A percentile compares a stretch with the other conserved stretches of the same genome.
Conservation (phyloP, 2,888 invertebrate species). For the Serrognathus titanus region DNA sequence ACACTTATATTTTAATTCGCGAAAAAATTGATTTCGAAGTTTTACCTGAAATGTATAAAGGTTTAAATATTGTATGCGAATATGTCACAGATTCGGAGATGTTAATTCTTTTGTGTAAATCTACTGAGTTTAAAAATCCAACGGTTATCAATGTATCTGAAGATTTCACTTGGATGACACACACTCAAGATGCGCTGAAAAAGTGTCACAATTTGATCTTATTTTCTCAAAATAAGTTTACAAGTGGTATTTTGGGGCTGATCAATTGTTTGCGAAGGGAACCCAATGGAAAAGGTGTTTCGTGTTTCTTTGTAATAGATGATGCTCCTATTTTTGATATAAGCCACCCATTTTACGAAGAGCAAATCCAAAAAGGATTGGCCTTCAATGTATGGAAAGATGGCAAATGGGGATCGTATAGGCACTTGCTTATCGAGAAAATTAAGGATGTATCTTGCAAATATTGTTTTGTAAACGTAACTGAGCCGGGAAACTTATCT, state of each 20-base stretch:
- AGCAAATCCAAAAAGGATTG: conserved; percentile 69
- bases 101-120: conserved; percentile 8
- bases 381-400: conserved; percentile 73
- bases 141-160: background rate
- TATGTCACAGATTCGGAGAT: conserved; percentile 5
- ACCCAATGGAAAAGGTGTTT: conserved; percentile 54
- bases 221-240: conserved; percentile 58
- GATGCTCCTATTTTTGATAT: conserved; percentile 64
- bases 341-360: conserved; percentile 60
- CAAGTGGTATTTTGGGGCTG: conserved; percentile 82
- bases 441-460: conserved; percentile 50
- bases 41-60: background rate
- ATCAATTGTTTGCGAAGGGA: conserved; percentile 83
- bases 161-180: background rate
- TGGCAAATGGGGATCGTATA: conserved; percentile 63
- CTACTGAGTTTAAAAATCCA: background rate
- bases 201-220: conserved; percentile 54
- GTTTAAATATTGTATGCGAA: background rate
- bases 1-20: conserved; percentile 14
- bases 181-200: conserved; percentile 25
- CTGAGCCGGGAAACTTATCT: conserved; percentile 80
- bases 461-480: conserved; percentile 75
- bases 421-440: conserved; percentile 67
- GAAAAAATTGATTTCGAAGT: conserved; percentile 6
- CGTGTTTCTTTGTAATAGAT: conserved; percentile 58